phyloP scores from a whole-genome alignment of 2,888 invertebrate species.

The Napeogenes sylphis region DNA sequence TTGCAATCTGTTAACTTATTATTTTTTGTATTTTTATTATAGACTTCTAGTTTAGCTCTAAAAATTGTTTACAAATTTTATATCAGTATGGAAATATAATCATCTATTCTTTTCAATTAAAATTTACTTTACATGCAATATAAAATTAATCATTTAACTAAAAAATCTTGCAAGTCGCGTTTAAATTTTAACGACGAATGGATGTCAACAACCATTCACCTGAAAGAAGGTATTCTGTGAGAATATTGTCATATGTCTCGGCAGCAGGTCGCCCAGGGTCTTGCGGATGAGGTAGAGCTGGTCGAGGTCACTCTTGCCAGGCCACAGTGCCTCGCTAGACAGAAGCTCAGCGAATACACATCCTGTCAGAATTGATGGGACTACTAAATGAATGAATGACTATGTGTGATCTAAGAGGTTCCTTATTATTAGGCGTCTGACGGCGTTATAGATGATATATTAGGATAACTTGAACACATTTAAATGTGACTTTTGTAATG shows the following conservation, averaged over 20 bases:
- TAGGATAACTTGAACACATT: too few species aligned
- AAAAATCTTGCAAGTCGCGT: too few species aligned
- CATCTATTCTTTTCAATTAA: too few species aligned
- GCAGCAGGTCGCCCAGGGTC: conserved; percentile 95
- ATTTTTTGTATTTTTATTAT: too few species aligned
- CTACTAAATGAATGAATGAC: not conserved
- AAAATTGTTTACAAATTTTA: too few species aligned
- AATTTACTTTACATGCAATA: too few species aligned
- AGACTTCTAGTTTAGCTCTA: too few species aligned
- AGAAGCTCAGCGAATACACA: conserved; percentile 93
- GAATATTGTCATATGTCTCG: conserved; percentile 96
- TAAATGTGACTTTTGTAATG: too few species aligned
- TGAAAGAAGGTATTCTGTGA: conserved; percentile 94
- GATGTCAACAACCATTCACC: conserved; percentile 42
- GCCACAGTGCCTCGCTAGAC: conserved; percentile 96
- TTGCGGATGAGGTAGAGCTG: conserved; percentile 96
- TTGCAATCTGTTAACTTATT: not conserved
- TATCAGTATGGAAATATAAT: too few species aligned
- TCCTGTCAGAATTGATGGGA: conserved; percentile 64
- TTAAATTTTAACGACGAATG: too few species aligned
- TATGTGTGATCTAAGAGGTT: not conserved
- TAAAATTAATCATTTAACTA: too few species aligned
- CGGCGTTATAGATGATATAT: too few species aligned
- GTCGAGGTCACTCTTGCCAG: conserved; percentile 98
- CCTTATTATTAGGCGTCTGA: not conserved